These are phyloP conservation scores for Pocillopora meandrina DNA, from an alignment of 92 coral and sea anemone genomes.

Conservation along the genomic window DNA sequence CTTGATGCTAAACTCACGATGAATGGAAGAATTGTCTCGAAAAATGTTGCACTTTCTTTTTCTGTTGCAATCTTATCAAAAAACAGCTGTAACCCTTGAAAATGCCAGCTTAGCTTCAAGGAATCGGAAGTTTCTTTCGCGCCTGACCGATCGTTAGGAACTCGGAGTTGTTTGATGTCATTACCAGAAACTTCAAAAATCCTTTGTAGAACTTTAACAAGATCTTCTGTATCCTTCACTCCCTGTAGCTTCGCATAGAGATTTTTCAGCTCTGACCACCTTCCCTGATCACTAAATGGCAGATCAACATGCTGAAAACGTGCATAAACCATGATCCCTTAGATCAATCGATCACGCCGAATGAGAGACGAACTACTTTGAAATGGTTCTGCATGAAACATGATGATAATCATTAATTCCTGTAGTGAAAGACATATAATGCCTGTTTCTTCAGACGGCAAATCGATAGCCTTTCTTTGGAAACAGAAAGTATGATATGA, in stretches of 20 bases:
- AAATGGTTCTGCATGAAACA: neutral
- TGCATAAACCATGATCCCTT: constrained; percentile 2
- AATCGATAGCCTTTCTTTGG: neutral
- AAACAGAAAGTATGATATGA: neutral
- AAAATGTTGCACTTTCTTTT: constrained; percentile 56
- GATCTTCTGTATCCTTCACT: constrained; percentile 26
- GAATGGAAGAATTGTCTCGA: constrained; percentile 59
- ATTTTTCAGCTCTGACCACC: constrained; percentile 64
- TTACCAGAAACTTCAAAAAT: constrained; percentile 64
- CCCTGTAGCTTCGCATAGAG: constrained; percentile 59
- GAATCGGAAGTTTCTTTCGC: constrained; percentile 4
- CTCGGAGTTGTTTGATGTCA: constrained; percentile 28
- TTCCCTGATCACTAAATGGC: constrained; percentile 49
- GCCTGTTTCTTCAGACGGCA: neutral
- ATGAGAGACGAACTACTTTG: neutral
- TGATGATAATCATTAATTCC: neutral
- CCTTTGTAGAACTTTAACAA: constrained; percentile 43
- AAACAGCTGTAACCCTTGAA: constrained; percentile 72
- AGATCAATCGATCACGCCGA: neutral
- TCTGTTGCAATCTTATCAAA: constrained; percentile 58
- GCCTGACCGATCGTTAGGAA: neutral
- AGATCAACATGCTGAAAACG: constrained; percentile 36
- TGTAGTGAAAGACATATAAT: neutral
- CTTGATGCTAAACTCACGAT: constrained; percentile 64
- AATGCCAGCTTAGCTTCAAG: constrained; percentile 52